Evolutionary conservation across 1,140 invertebrate species (phyloP).

Genomic region (Pollicipes pollicipes): DNA sequence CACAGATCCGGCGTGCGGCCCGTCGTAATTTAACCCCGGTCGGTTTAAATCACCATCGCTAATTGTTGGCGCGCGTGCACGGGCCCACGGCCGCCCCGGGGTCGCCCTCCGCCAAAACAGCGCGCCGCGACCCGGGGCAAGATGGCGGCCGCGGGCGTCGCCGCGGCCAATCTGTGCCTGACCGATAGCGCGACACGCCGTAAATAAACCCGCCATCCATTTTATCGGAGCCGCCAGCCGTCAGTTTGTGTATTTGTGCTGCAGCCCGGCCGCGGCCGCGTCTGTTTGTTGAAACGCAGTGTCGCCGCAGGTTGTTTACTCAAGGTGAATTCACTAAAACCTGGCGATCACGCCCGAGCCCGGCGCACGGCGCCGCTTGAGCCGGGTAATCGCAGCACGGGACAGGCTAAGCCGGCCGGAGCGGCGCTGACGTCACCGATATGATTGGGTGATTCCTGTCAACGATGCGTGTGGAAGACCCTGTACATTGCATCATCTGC

Average conservation of each 20-base stretch:
- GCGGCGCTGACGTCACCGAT: too few species aligned
- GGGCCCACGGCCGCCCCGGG: too few species aligned
- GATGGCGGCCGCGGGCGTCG: background rate
- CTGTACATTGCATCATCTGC: too few species aligned
- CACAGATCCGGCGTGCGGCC: background rate
- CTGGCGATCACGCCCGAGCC: background rate
- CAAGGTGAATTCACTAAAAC: background rate
- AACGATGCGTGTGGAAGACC: too few species aligned
- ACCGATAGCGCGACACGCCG: background rate
- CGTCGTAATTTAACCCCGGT: background rate
- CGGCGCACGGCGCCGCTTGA: too few species aligned
- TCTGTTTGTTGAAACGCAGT: background rate
- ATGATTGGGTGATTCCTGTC: too few species aligned
- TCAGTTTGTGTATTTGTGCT: background rate
- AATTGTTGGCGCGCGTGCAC: background rate
- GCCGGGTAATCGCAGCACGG: too few species aligned
- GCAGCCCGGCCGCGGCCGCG: background rate
- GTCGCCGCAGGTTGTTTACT: background rate
- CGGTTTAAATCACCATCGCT: background rate
- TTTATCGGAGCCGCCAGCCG: background rate
- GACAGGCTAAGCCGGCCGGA: too few species aligned
- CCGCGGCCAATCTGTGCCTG: background rate
- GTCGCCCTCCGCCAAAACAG: background rate
- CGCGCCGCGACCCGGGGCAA: background rate
- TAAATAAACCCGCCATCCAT: background rate